Percentiles rank a stretch among this genome's conserved stretches.
Evolutionary conservation across 2,888 invertebrate species (phyloP).

Genomic region (Cryptocephalus moraei): DNA sequence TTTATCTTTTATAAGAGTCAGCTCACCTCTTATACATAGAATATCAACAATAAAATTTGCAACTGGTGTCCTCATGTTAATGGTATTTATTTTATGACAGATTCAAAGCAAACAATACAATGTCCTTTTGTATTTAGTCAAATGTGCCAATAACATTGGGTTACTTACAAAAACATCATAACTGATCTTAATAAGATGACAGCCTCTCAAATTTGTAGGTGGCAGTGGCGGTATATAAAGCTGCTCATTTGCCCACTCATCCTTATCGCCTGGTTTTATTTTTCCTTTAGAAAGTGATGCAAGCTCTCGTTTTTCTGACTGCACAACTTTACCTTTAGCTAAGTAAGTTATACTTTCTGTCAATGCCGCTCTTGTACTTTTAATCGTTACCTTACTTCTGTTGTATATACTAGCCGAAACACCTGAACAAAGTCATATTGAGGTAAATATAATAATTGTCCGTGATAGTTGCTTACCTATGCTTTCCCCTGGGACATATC

Average conservation of each 20-base stretch:
- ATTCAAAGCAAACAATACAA: too few relatives aligned
- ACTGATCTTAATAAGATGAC: conserved; percentile 85
- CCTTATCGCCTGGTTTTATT: conserved; percentile 69
- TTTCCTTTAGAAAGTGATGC: conserved; percentile 71
- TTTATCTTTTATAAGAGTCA: too few relatives aligned
- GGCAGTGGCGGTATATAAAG: conserved; percentile 89
- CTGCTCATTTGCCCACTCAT: conserved; percentile 80
- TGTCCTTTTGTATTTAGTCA: too few relatives aligned
- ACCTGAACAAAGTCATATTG: conserved; percentile 19
- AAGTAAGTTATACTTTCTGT: conserved; percentile 84
- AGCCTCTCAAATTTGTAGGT: conserved; percentile 87
- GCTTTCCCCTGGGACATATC: conserved; percentile 91
- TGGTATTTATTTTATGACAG: too few relatives aligned
- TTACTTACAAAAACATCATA: conserved; percentile 84
- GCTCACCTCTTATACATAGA: too few relatives aligned
- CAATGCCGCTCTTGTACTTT: conserved; percentile 75
- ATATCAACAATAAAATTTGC: too few relatives aligned
- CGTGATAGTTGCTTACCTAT: conserved; percentile 47
- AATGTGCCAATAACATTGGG: too few relatives aligned
- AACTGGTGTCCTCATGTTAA: too few relatives aligned
- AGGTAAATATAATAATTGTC: not conserved
- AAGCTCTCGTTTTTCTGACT: conserved; percentile 77
- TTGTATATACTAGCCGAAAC: conserved; percentile 78
- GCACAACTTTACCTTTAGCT: conserved; percentile 75
- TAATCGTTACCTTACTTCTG: conserved; percentile 74